Conservation (phyloP, 23 tunicate species). For the Botrylloides violaceus region DNA sequence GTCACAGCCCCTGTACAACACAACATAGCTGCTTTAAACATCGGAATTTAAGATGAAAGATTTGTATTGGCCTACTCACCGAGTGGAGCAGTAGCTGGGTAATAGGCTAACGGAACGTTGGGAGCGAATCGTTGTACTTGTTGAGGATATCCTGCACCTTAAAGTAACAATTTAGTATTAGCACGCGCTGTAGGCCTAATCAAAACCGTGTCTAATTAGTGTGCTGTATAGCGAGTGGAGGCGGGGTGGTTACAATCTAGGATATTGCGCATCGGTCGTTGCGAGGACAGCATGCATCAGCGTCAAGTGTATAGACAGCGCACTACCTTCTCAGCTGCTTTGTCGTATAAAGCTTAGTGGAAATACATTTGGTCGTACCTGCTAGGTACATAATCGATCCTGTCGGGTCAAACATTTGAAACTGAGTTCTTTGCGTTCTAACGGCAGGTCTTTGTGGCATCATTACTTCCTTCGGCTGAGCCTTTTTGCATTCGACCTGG, state of each 20-base stretch:
- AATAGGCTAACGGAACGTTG: not conserved
- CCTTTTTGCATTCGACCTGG: slow-evolving; percentile 97
- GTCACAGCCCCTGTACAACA: slow-evolving; percentile 11
- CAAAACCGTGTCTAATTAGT: too few relatives aligned
- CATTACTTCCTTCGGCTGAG: slow-evolving; percentile 98
- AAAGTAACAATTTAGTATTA: not conserved
- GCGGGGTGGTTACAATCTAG: too few relatives aligned
- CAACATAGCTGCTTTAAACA: not conserved
- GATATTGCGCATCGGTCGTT: too few relatives aligned
- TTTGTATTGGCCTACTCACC: not conserved
- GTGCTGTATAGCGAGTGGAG: too few relatives aligned
- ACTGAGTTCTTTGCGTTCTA: slow-evolving; percentile 24
- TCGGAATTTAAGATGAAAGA: not conserved
- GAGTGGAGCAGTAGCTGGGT: not conserved
- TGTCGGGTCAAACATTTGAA: slow-evolving; percentile 56
- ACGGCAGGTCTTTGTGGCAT: slow-evolving; percentile 50
- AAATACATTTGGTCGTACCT: not conserved
- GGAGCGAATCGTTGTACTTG: not conserved
- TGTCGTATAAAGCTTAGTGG: too few relatives aligned
- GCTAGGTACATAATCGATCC: slow-evolving; percentile 44
- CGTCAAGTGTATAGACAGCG: too few relatives aligned
- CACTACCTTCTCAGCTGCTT: too few relatives aligned
- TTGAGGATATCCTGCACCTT: not conserved
- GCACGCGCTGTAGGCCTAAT: too few relatives aligned
- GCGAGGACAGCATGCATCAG: too few relatives aligned